Base-by-base conservation (phyloP, 2,888 invertebrate species). In the Ophioninae sp. region DNA sequence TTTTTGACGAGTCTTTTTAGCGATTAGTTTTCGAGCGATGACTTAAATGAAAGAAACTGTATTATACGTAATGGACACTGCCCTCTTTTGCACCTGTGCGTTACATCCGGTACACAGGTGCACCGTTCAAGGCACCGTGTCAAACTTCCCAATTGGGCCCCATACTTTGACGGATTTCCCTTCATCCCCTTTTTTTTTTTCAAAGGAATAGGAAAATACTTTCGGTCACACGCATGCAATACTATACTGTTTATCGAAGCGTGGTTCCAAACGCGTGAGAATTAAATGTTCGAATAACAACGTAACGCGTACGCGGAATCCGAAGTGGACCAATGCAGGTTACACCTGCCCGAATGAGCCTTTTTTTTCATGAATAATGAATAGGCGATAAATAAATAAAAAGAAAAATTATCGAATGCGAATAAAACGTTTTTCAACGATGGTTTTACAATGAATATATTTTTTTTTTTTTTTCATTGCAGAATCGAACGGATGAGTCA, bases 401-500 rank as follows among this genome's bases (percentile, higher is more conserved):
- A 30, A 62, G 23, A 62, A 10, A 62, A 30, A 17, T 13, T 5
- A 44, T 44, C 6, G n/a, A 30, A 30, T 30, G 30, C 30, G 3
- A 2, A 30, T 30, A 30, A 3, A 1, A 44, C 44, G 17, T 50
- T 50, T 6, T 50, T 50, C 17, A 50, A 13, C 13, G 13, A 10
- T 13, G 10, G 30, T 30, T 30, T 2, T 2, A 30, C 30, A 30
- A 30, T 30, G 6, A 50, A 44, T 44, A 13, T 44, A 3, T 44
- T 13, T 50, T 50, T 5, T n/a, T 59, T 41, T 65, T 81, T 37
- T 61, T 85, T 85, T 86, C 90, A 90, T 94, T 94, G 84, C 95
- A 96, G 96, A 96, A 96, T 91, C 95, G 95, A 87, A 96, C 96
- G 85, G 95, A 95, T 87, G 95, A 95, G 87, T 94, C 94, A n/a